Base-by-base conservation (phyloP, 2,113 vertebrate genomes). In the Poeciliopsis occidentalis region DNA sequence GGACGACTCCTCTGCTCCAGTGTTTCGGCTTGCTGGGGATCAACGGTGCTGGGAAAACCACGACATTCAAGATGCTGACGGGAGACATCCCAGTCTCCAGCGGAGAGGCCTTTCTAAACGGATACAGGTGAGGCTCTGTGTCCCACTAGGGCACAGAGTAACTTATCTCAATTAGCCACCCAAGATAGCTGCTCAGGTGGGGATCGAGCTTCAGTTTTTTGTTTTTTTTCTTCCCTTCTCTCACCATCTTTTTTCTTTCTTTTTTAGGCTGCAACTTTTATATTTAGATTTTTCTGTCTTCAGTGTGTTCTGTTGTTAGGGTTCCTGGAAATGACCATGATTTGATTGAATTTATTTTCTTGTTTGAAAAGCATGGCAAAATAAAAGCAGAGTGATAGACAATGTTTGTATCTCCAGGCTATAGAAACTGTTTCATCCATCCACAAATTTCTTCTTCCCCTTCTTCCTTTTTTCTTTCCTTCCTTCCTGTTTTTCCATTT, bases 41-140 rank as follows among this genome's bases (percentile, higher is more conserved):
- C 82, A 99, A 99, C 26, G 98, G 98, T 31, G 98, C 98, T 65
- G 98, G 98, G 65, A 99, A 99, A 92, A 98, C 98, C 54, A 98
- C 98, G 62, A 99, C 97, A 22, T 99, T 99, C 91, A 98, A 99
- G 94, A 99, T 99, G 98, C 88, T 99, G 90, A 99, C 98, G 62
- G 98, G 98, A 85, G 98, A 99, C 89, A 98, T 97, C 68, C 93
- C 95, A 32, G 96, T 98, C 84, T 97, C 97, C 17, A 89, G 94
- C 81, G 98, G 97, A 84, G 97, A 99, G 87, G 97, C 98, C 89
- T 98, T 97, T 79, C 94, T 99, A 76, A 97, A 97, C 75, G 97
- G 96, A 93, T 95, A 96, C 92, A 99, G 98, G 98, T 99, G 85
- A 94, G 93, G 67, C 60, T 30, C 82, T 37, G 83, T 79, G 68